Evolutionary conservation across 2,888 invertebrate genomes (phyloP).

Genomic region (Cheilosia urbana): DNA sequence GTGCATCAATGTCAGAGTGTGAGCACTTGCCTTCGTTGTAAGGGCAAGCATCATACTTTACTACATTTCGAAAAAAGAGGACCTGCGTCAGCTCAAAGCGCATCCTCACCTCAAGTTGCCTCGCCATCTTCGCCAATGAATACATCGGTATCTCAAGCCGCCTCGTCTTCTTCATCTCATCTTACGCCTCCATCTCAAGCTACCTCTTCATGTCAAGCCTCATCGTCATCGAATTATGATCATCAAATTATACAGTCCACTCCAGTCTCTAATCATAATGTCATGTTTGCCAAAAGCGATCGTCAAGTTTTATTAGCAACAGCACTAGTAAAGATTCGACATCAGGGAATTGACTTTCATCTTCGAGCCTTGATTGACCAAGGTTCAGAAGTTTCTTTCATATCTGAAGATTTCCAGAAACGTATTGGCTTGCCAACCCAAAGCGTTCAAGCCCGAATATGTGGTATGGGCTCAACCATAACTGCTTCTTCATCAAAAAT

Average conservation of each 20-base stretch:
- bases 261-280: background rate
- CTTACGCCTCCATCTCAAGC: background rate
- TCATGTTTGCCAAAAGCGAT: background rate
- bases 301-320: constrained; percentile 4
- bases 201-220: background rate
- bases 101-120: background rate
- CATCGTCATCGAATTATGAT: background rate
- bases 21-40: background rate
- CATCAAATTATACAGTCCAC: constrained; percentile 1
- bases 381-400: constrained; percentile 8
- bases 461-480: background rate
- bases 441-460: background rate
- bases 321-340: background rate
- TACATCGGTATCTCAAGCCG: background rate
- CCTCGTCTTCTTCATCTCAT: background rate
- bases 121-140: background rate
- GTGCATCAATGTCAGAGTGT: background rate
- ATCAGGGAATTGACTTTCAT: background rate
- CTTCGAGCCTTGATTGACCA: too few species aligned
- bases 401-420: constrained; percentile 1
- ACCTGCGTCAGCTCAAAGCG: background rate
- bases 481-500: background rate
- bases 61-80: background rate
- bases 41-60: constrained; percentile 1
- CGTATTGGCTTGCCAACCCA: background rate